Base-by-base conservation (phyloP, 1,140 invertebrate genomes). In the Apis mellifera region DNA sequence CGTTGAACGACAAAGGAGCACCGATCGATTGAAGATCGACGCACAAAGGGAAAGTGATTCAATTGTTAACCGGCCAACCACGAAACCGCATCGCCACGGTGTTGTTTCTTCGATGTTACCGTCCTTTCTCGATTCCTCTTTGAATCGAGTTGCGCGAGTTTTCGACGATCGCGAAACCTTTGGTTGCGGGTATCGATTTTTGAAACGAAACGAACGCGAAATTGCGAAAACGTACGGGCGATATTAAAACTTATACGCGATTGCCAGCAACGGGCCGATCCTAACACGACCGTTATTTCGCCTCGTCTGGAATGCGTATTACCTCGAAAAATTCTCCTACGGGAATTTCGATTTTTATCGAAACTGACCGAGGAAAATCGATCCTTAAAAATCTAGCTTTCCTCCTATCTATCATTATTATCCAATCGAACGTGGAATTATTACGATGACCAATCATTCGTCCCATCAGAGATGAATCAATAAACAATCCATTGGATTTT, bases 81-180 rank as follows among this genome's bases (percentile, higher is more conserved):
- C 79, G 54, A 59, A 68, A 82, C 62, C 72, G 42, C 48, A 59
- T 50, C 17, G 55, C 15, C 21, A 59, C 11, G 32, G 32, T 42
- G 32, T 42, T 54, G 64, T 76, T 66, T 19, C 62, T 48, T 78
- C 48, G 1, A 62, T 42, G 15, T 21, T 13, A 7, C 12, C 26
- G 57, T 57, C 9, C 68, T 26, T 21, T 12, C 17, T 42, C 32
- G 32, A 42, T 42, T 42, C 32, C 32, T 42, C 32, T 42, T 42
- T 42, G 32, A 42, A 42, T 42, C 32, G 32, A n/a, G 32, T 42
- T 42, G 19, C 42, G 9, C 19, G 42, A 50, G 65, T 48, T 68
- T 50, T 68, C 65, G n/a, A 68, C 9, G 26, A 72, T 57, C 71
- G 70, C 78, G 65, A 82, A 65, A 86, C 71, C 50, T 82, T 75